phyloP scores from a whole-genome alignment of 1,140 invertebrate genomes.

The Nylanderia fulva region DNA sequence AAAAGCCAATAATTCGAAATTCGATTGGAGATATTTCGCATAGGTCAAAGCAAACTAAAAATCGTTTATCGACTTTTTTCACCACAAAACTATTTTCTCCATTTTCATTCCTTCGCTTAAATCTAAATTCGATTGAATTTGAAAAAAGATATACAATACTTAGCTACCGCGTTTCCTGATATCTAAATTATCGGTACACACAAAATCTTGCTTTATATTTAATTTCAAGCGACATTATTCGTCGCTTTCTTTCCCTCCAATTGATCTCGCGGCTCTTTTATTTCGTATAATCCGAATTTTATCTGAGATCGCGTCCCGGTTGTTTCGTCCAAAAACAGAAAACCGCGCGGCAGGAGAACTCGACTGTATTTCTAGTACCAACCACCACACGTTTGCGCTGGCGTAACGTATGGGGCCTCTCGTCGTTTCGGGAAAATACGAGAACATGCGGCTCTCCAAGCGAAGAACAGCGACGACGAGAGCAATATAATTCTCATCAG shows the following conservation, averaged over 20 bases:
- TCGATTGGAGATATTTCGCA: not conserved
- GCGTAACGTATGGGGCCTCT: constrained; percentile 28
- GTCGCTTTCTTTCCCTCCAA: not conserved
- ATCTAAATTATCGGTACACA: not conserved
- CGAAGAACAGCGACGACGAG: constrained; percentile 54
- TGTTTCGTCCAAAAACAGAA: constrained; percentile 22
- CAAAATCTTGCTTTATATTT: not conserved
- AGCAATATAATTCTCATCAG: constrained; percentile 75
- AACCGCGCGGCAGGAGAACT: not conserved
- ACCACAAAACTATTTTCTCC: not conserved
- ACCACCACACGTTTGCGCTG: constrained; percentile 23
- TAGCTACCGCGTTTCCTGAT: no score
- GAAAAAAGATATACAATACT: no score
- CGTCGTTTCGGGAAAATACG: constrained; percentile 55
- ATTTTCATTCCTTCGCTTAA: not conserved
- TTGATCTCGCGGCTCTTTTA: not conserved
- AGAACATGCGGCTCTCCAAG: constrained; percentile 33
- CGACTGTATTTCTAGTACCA: constrained; percentile 34
- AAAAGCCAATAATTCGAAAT: constrained; percentile 16
- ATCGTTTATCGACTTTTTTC: not conserved
- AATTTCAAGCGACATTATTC: not conserved
- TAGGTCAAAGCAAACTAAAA: not conserved
- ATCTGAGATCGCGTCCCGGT: not conserved
- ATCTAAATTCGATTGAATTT: not conserved
- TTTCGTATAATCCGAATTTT: constrained; percentile 16